Evolutionary conservation across 2,113 vertebrate genomes (phyloP), one percentile per base, ranked within the genome.

Genomic region (Telmatochromis brachygnathus): DNA sequence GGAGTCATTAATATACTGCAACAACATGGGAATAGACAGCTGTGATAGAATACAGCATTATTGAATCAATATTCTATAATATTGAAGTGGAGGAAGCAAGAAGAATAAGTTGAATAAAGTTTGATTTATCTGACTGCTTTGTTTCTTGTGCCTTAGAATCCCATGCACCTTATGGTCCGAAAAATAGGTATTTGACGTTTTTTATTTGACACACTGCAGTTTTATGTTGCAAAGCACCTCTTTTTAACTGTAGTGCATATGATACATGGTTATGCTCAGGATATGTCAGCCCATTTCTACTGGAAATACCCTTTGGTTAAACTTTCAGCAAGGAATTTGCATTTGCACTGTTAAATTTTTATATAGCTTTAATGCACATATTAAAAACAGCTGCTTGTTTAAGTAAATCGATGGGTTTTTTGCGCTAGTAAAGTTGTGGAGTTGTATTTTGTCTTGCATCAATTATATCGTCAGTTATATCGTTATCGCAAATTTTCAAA

Each of bases 371-470:
- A 28, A 15, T 28, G 26, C 23, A 58, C 7, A 58, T 58, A 15
- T n/a, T n/a, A 28, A 53, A 58, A 28, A 3, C 55, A 58, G 3
- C 7, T 58, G 55, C 26, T 28, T 58, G 14, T 30, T 28, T 15
- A 58, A 58, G 55, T 58, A 30, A 58, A 58, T 30, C 0, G 0
- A 28, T 28, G 55, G 55, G 0, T 0, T 5, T 58, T 58, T 58
- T 58, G 56, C 8, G 1, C 26, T 17, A 58, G 56, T 58, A 58
- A 58, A 58, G 26, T 58, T 17, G 14, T 17, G 8, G 26, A 58
- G 26, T 60, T 60, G 56, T 60, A 60, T 60, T 60, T 60, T 30
- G 26, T 17, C 26, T 17, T 6, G 8, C 56, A 58, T 58, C 26
- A 30, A 58, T 28, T 58, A 28, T 28, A 23, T 55, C 0, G 4